phyloP scores from a whole-genome alignment of 2,888 invertebrate species.

The Plemyria rubiginata region DNA sequence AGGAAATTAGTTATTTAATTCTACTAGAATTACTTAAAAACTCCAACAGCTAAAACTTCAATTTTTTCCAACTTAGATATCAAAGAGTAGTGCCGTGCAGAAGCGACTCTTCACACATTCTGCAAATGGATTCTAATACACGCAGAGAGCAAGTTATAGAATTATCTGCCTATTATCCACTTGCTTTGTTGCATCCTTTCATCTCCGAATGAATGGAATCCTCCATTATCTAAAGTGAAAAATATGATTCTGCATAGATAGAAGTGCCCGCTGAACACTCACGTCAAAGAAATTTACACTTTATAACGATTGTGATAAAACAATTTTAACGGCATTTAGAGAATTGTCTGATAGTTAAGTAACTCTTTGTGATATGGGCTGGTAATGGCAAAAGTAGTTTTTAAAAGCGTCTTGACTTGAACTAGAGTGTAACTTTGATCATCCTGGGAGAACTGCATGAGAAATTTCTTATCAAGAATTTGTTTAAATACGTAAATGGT shows the following conservation, averaged over 20 bases:
- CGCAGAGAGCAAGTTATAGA: constrained; percentile 63
- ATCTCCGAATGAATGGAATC: constrained; percentile 59
- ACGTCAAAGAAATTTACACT: constrained; percentile 37
- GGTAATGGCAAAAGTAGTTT: constrained; percentile 13
- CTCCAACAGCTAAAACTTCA: neutral
- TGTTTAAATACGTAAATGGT: neutral
- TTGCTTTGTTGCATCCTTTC: constrained; percentile 76
- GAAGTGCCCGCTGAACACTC: constrained; percentile 26
- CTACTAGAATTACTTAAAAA: constrained; percentile 13
- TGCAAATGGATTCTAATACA: constrained; percentile 76
- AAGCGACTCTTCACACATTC: constrained; percentile 42
- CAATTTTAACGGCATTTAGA: constrained; percentile 15
- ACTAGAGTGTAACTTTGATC: constrained; percentile 14
- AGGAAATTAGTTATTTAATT: neutral
- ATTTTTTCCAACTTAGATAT: constrained; percentile 12
- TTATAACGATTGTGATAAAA: constrained; percentile 14
- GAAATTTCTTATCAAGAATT: neutral
- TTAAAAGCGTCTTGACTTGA: constrained; percentile 12
- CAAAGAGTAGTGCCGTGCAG: constrained; percentile 40
- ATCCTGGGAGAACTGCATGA: neutral
- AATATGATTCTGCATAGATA: constrained; percentile 44
- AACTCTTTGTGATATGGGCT: constrained; percentile 15
- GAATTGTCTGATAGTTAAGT: constrained; percentile 2
- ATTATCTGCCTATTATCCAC: constrained; percentile 81
- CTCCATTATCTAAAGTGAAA: constrained; percentile 64